phyloP scores from a whole-genome alignment of 2,888 invertebrate genomes.

The Bombyx huttoni region DNA sequence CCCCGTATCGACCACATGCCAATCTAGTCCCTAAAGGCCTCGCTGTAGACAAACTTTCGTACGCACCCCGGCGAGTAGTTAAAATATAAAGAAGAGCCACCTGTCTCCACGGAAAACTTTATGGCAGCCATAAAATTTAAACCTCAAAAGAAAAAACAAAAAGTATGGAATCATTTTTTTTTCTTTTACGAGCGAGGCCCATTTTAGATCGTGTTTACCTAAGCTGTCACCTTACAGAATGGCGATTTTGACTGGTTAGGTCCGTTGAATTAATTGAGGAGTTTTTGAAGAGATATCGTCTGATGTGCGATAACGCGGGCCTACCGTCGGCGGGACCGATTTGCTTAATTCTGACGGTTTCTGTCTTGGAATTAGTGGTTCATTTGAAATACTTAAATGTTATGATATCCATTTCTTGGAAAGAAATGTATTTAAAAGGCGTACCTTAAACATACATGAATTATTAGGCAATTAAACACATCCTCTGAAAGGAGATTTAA shows the following conservation, averaged over 20 bases:
- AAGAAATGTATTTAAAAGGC: slow-evolving; percentile 14
- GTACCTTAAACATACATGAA: slow-evolving; percentile 10
- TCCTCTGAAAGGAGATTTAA: slow-evolving; percentile 6
- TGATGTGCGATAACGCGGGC: slow-evolving; percentile 55
- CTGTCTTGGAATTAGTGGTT: slow-evolving; percentile 28
- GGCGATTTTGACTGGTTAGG: slow-evolving; percentile 65
- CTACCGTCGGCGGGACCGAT: slow-evolving; percentile 45
- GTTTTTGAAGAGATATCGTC: slow-evolving; percentile 56
- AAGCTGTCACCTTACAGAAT: slow-evolving; percentile 69
- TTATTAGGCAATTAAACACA: slow-evolving; percentile 15
- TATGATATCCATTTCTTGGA: slow-evolving; percentile 26
- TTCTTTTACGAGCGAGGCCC: slow-evolving; percentile 54
- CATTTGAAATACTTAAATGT: slow-evolving; percentile 39
- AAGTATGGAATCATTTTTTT: slow-evolving; percentile 50
- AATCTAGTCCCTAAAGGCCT: slow-evolving; percentile 51
- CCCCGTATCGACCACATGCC: slow-evolving; percentile 33
- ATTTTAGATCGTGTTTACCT: slow-evolving; percentile 70
- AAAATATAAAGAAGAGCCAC: slow-evolving; percentile 70
- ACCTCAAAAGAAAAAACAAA: slow-evolving; percentile 64
- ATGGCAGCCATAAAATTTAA: slow-evolving; percentile 69
- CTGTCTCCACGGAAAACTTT: slow-evolving; percentile 72
- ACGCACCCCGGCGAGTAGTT: slow-evolving; percentile 40
- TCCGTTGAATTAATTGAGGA: slow-evolving; percentile 62
- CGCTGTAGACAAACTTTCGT: slow-evolving; percentile 40
- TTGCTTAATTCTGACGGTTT: slow-evolving; percentile 51